These are phyloP conservation scores for Helostoma temminkii DNA, from an alignment of 2,797 vertebrate genomes.

Conservation along the genomic window DNA sequence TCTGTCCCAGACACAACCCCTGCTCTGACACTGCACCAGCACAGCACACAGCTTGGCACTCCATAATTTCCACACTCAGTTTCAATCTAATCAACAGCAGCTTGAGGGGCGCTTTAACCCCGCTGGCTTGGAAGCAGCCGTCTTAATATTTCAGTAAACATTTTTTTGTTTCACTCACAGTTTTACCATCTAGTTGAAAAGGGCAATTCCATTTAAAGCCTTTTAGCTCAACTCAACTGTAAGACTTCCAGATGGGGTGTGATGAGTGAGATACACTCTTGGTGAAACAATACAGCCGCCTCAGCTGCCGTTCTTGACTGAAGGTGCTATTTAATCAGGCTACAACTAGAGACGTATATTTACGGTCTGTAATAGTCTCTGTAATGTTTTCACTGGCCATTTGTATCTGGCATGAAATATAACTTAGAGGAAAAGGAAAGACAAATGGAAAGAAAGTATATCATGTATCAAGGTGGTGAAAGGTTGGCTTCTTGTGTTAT, in stretches of 20 bases:
- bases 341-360: conserved; percentile 39
- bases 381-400: conserved; percentile 72
- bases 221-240: conserved; percentile 66
- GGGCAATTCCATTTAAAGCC: conserved; percentile 62
- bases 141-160: conserved; percentile 53
- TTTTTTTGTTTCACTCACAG: conserved; percentile 27
- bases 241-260: conserved; percentile 59
- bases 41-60: conserved; percentile 54
- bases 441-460: conserved; percentile 43
- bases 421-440: conserved; percentile 10
- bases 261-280: conserved; percentile 66
- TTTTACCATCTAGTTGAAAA: conserved; percentile 55
- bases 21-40: conserved; percentile 44
- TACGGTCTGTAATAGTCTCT: conserved; percentile 48
- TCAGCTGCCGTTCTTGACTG: conserved; percentile 53
- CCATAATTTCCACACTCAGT: conserved; percentile 65
- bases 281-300: conserved; percentile 50
- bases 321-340: conserved; percentile 64
- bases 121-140: conserved; percentile 34
- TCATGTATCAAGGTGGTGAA: conserved; percentile 18
- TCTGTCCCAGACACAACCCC: conserved; percentile 61
- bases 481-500: neutral
- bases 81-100: conserved; percentile 68
- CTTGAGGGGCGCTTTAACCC: conserved; percentile 52
- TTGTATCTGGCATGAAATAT: conserved; percentile 38